A percentile compares a stretch with the other conserved stretches of the same genome.
phyloP scores from a whole-genome alignment of 1,140 invertebrate species.

The Nephotettix cincticeps region DNA sequence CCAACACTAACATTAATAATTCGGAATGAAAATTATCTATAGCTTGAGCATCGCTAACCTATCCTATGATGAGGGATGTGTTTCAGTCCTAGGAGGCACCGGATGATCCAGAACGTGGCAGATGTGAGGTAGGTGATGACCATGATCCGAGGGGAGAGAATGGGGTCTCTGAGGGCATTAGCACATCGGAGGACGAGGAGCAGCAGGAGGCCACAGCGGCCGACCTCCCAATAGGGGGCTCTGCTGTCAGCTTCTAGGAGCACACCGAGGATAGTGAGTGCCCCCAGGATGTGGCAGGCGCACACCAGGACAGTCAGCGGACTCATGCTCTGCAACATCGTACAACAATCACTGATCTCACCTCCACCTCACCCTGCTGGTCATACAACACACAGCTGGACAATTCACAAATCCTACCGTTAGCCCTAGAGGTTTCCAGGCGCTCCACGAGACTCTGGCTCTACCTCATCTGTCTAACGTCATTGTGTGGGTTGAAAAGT shows the following conservation, averaged over 20 bases:
- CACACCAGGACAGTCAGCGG: conserved; percentile 55
- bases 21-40: too few species aligned
- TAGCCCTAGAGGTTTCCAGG: too few species aligned
- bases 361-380: too few species aligned
- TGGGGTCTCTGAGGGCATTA: neutral
- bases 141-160: conserved; percentile 24
- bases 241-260: conserved; percentile 61
- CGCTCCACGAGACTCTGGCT: too few species aligned
- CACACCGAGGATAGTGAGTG: conserved; percentile 67
- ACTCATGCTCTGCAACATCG: conserved; percentile 56
- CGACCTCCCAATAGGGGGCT: conserved; percentile 54
- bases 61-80: neutral
- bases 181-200: conserved; percentile 9
- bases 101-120: conserved; percentile 35
- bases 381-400: too few species aligned
- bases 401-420: too few species aligned
- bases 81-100: conserved; percentile 31
- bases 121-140: conserved; percentile 34
- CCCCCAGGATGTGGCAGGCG: conserved; percentile 62
- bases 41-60: too few species aligned
- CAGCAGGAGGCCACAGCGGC: conserved; percentile 54
- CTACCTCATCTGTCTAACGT: too few species aligned
- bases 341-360: neutral
- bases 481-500: too few species aligned
- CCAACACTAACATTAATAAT: too few species aligned